A percentile compares a stretch with the other conserved stretches of the same genome.
These are phyloP conservation scores for Gulo gulo DNA, from an alignment of 2,113 vertebrate species.

Conservation along the genomic window DNA sequence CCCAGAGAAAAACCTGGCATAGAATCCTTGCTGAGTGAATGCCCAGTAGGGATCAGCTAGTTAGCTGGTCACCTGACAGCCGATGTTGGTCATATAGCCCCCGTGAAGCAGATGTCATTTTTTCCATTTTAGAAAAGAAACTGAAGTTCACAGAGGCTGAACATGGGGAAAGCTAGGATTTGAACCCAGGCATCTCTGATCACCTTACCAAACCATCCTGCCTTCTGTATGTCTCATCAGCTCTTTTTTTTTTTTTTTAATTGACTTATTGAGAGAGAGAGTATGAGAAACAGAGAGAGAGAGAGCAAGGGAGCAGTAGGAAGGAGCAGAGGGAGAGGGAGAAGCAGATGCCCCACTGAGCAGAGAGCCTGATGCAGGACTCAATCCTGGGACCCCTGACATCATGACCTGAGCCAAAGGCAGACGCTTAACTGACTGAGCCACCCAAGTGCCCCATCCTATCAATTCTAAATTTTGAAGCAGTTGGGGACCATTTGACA, in stretches of 20 bases:
- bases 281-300: too few relatives aligned
- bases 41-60: background rate
- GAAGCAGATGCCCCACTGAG: too few relatives aligned
- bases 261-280: too few relatives aligned
- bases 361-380: too few relatives aligned
- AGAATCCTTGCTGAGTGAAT: background rate
- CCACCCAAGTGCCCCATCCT: background rate
- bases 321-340: too few relatives aligned
- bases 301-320: too few relatives aligned
- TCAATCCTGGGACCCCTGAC: too few relatives aligned
- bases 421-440: background rate
- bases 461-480: constrained; percentile 19
- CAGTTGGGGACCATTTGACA: background rate
- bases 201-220: background rate
- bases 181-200: background rate
- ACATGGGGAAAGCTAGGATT: background rate
- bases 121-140: constrained; percentile 34
- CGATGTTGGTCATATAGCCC: background rate
- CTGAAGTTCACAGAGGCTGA: background rate
- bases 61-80: background rate
- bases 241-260: too few relatives aligned
- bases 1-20: background rate
- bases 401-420: background rate
- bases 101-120: background rate
- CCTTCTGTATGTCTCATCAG: background rate